phyloP scores from a whole-genome alignment of 2,797 vertebrate genomes.

The Sphenopsis melanotis region DNA sequence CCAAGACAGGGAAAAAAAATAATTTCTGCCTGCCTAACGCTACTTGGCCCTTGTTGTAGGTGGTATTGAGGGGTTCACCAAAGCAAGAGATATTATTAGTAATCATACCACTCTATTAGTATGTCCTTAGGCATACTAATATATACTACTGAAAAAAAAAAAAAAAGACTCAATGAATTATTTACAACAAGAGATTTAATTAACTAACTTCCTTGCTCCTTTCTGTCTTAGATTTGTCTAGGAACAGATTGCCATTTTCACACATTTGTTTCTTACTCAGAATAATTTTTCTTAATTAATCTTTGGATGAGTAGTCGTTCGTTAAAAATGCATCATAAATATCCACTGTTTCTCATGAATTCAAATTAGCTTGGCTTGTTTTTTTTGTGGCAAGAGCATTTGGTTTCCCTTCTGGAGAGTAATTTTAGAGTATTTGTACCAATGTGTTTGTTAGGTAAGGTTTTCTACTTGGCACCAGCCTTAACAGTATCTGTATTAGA shows the following conservation, averaged over 20 bases:
- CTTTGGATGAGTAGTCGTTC: neutral
- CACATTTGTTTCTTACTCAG: neutral
- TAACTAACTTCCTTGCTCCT: neutral
- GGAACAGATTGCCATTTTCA: slow-evolving; percentile 15
- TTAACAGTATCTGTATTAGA: neutral
- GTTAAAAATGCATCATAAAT: neutral
- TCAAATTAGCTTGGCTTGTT: neutral
- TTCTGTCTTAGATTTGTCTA: neutral
- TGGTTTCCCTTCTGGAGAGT: neutral
- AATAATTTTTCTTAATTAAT: slow-evolving; percentile 18
- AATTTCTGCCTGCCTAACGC: neutral
- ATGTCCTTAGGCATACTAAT: neutral
- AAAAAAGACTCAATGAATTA: neutral
- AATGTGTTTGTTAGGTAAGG: neutral
- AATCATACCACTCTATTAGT: neutral
- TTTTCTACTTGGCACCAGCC: neutral
- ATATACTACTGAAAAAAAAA: neutral
- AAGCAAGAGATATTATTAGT: neutral
- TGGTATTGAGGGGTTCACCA: neutral
- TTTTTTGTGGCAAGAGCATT: neutral
- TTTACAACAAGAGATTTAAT: neutral
- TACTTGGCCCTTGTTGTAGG: neutral
- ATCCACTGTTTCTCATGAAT: neutral
- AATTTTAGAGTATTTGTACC: neutral
- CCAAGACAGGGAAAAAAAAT: neutral